Conservation (phyloP, 1,140 invertebrate species). For the Latrodectus geometricus region DNA sequence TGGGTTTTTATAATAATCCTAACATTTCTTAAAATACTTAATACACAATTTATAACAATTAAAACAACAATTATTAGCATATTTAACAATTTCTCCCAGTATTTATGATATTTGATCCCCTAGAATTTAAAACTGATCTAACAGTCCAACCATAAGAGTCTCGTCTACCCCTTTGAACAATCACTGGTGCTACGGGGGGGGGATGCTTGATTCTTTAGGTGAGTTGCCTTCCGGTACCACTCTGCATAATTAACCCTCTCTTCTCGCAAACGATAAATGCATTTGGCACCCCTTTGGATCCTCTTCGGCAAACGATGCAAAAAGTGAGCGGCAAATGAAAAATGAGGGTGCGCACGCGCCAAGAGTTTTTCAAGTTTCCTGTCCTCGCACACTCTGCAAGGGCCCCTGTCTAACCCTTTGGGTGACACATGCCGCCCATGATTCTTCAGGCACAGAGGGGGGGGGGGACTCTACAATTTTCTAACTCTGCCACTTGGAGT, state of each 20-base stretch:
- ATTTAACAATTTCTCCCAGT: too few relatives aligned
- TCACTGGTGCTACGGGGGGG: not conserved
- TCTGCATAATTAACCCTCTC: constrained; percentile 55
- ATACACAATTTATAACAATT: too few relatives aligned
- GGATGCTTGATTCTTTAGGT: not conserved
- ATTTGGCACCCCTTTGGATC: constrained; percentile 36
- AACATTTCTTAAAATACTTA: too few relatives aligned
- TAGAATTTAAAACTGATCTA: not conserved
- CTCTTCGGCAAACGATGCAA: not conserved
- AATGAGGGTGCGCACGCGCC: constrained; percentile 28
- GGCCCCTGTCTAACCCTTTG: constrained; percentile 5
- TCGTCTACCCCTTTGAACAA: constrained; percentile 11
- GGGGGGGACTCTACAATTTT: not conserved
- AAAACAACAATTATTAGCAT: too few relatives aligned
- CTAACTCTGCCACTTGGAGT: not conserved
- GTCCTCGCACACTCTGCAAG: not conserved
- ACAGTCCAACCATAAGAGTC: not conserved
- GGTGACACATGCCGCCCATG: not conserved
- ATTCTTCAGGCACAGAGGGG: not conserved
- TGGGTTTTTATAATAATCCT: too few relatives aligned
- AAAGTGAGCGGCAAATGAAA: constrained; percentile 20
- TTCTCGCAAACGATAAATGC: constrained; percentile 10
- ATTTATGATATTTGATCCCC: too few relatives aligned
- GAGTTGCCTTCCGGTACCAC: constrained; percentile 37
- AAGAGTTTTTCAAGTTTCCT: constrained; percentile 41